Percentiles rank a stretch among this genome's conserved stretches.
phyloP scores from a whole-genome alignment of 2,797 vertebrate species.

The Margarornis squamiger region DNA sequence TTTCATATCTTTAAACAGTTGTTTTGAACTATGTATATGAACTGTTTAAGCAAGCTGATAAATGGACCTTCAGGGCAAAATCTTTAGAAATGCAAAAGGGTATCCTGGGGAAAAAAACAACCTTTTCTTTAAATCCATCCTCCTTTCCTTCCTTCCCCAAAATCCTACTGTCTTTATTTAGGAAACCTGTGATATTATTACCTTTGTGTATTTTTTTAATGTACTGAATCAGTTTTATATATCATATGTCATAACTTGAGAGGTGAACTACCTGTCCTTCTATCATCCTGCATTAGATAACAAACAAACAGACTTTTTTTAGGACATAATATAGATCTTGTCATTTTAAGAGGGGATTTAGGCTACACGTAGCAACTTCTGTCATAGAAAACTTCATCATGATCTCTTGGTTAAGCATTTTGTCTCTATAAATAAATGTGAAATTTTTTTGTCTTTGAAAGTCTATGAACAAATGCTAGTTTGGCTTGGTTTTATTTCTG shows the following conservation, averaged over 20 bases:
- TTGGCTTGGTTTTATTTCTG: conserved; percentile 3
- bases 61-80: conserved; percentile 36
- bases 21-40: background rate
- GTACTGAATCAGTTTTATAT: background rate
- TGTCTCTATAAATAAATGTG: background rate
- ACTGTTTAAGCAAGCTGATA: background rate
- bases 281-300: background rate
- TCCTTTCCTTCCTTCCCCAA: background rate
- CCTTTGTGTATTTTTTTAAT: background rate
- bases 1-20: background rate
- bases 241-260: background rate
- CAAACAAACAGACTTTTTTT: background rate
- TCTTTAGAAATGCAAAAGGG: background rate
- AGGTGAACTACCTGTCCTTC: background rate
- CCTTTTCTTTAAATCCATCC: background rate
- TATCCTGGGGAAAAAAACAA: background rate
- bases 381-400: background rate
- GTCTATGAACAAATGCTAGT: background rate
- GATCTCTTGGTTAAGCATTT: conserved; percentile 25
- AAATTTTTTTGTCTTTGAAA: background rate
- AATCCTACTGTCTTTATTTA: background rate
- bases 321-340: background rate
- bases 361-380: background rate
- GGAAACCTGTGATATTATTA: background rate
- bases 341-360: background rate